Evolutionary conservation across 2,888 invertebrate genomes (phyloP).

Genomic region (Agrenia bidenticulata): DNA sequence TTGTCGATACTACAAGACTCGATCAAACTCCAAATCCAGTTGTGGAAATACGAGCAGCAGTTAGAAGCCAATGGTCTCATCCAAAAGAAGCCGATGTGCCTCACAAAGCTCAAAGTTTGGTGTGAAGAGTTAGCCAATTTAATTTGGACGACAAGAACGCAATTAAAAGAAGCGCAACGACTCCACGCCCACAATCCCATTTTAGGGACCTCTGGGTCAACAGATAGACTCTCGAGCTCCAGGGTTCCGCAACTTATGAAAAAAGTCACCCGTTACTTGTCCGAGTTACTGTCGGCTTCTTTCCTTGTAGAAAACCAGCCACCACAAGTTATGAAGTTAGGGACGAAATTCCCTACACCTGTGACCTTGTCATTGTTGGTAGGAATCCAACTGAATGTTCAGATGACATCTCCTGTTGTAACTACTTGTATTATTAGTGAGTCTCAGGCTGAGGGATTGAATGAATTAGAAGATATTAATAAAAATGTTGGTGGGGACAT

Average conservation of each 20-base stretch:
- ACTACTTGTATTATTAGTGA: slow-evolving; percentile 32
- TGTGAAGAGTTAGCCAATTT: slow-evolving; percentile 35
- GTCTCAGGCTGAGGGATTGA: slow-evolving; percentile 28
- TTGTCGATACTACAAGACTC: slow-evolving; percentile 24
- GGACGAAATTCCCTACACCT: slow-evolving; percentile 37
- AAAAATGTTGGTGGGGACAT: slow-evolving; percentile 29
- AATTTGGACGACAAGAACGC: slow-evolving; percentile 30
- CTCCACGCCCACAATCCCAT: slow-evolving; percentile 14
- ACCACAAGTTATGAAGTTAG: slow-evolving; percentile 28
- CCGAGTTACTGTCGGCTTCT: slow-evolving; percentile 26
- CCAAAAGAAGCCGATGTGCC: slow-evolving; percentile 7
- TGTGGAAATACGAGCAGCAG: slow-evolving; percentile 43
- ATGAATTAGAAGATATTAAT: background rate
- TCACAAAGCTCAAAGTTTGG: slow-evolving; percentile 28
- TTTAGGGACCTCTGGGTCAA: background rate
- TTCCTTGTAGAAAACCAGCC: slow-evolving; percentile 44
- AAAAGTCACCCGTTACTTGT: slow-evolving; percentile 18
- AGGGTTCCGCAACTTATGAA: slow-evolving; percentile 3
- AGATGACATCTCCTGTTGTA: slow-evolving; percentile 24
- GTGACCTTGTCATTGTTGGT: slow-evolving; percentile 34
- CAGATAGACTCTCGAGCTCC: background rate
- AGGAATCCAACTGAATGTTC: slow-evolving; percentile 34
- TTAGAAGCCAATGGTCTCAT: slow-evolving; percentile 34
- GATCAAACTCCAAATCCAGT: slow-evolving; percentile 24
- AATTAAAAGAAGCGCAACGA: slow-evolving; percentile 34